Evolutionary conservation across 2,113 vertebrate genomes (phyloP).

Genomic region (Mungos mungo): DNA sequence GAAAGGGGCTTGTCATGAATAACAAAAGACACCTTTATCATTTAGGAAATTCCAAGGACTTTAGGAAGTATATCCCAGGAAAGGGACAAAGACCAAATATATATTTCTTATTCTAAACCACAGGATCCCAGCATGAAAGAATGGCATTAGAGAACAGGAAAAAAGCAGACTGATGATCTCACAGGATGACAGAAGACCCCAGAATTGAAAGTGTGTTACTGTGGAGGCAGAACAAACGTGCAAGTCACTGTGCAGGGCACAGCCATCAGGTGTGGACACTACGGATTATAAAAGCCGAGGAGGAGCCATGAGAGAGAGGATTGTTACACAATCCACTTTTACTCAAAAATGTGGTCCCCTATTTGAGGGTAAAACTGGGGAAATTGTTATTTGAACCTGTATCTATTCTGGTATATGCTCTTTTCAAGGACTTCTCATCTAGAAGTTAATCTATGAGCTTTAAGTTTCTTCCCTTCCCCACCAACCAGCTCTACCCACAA

Average conservation of each 20-base stretch:
- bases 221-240: not conserved
- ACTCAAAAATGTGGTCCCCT: not conserved
- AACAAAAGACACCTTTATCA: not conserved
- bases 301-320: not conserved
- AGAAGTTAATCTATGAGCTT: not conserved
- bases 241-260: not conserved
- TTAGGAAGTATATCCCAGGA: not conserved
- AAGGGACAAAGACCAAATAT: not conserved
- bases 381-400: not conserved
- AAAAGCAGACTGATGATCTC: not conserved
- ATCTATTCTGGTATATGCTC: not conserved
- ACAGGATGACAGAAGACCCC: not conserved
- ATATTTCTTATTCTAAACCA: not conserved
- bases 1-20: not conserved
- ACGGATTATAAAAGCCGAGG: not conserved
- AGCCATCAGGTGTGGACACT: not conserved
- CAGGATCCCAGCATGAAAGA: not conserved
- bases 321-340: not conserved
- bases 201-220: not conserved
- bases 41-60: not conserved
- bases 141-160: not conserved
- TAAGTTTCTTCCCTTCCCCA: not conserved
- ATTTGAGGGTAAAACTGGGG: not conserved
- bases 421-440: slow-evolving; percentile 9
- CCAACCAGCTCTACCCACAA: not conserved